These are phyloP conservation scores for Tenualosa ilisha DNA, from an alignment of 2,797 vertebrate genomes.

Conservation along the genomic window DNA sequence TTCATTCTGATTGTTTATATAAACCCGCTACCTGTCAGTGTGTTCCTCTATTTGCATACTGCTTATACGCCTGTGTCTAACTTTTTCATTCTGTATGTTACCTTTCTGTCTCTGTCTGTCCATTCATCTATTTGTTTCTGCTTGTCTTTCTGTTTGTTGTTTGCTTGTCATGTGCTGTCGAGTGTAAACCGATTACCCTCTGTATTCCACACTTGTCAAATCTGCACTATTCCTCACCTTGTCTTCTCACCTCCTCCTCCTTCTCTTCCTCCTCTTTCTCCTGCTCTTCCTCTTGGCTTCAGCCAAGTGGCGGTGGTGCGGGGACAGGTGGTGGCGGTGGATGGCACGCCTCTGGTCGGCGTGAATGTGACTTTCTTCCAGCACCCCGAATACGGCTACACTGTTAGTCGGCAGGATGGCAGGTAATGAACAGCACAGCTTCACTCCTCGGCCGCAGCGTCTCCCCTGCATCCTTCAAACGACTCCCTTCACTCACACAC, in stretches of 20 bases:
- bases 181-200: constrained; percentile 12
- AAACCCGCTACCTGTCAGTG: background rate
- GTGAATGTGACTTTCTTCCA: constrained; percentile 95
- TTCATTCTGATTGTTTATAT: background rate
- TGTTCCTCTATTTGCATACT: background rate
- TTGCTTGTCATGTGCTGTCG: background rate
- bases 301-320: constrained; percentile 90
- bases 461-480: background rate
- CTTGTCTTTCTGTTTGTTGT: background rate
- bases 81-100: background rate
- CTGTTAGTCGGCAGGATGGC: constrained; percentile 93
- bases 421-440: constrained; percentile 71
- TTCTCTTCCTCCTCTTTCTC: background rate
- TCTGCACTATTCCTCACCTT: background rate
- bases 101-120: background rate
- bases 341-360: constrained; percentile 90
- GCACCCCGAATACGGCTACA: constrained; percentile 91
- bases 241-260: background rate
- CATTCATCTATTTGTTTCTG: background rate
- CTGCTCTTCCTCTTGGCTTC: background rate
- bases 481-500: too few relatives aligned
- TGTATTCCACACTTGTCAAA: background rate
- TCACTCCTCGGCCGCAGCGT: background rate
- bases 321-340: constrained; percentile 85
- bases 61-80: too few relatives aligned